Conservation (phyloP, 1,140 invertebrate species). For the Chionoecetes opilio region DNA sequence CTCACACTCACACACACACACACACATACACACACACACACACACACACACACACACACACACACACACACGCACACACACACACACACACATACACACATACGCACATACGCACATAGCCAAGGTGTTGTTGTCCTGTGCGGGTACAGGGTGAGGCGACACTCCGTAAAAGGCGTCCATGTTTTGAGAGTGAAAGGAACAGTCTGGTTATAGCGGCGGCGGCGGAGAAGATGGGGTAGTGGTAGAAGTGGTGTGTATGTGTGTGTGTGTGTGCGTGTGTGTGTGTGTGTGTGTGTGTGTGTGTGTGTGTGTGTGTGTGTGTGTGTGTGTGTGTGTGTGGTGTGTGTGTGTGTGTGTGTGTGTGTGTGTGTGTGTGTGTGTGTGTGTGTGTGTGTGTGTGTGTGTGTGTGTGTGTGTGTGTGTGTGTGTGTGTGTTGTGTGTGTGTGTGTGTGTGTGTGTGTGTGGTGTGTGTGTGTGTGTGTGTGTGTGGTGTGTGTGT, state of each 20-base stretch:
- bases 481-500: no score
- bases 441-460: no score
- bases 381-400: not conserved
- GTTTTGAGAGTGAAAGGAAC: slow-evolving; percentile 9
- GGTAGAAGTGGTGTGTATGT: not conserved
- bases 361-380: not conserved
- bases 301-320: not conserved
- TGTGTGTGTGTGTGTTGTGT: no score
- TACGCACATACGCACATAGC: not conserved
- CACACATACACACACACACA: no score
- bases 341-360: no score
- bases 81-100: no score
- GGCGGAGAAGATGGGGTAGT: not conserved
- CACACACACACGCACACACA: no score
- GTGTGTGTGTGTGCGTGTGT: not conserved
- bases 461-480: no score
- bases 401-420: no score
- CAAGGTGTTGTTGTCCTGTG: not conserved
- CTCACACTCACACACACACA: no score
- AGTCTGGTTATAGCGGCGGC: not conserved
- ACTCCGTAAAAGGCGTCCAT: not conserved
- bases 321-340: no score
- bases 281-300: not conserved
- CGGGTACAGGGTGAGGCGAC: not conserved
- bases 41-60: no score